Percentiles rank a stretch among this genome's conserved stretches.
These are phyloP conservation scores for Micromesistius poutassou DNA, from an alignment of 2,797 vertebrate species.

Conservation along the genomic window DNA sequence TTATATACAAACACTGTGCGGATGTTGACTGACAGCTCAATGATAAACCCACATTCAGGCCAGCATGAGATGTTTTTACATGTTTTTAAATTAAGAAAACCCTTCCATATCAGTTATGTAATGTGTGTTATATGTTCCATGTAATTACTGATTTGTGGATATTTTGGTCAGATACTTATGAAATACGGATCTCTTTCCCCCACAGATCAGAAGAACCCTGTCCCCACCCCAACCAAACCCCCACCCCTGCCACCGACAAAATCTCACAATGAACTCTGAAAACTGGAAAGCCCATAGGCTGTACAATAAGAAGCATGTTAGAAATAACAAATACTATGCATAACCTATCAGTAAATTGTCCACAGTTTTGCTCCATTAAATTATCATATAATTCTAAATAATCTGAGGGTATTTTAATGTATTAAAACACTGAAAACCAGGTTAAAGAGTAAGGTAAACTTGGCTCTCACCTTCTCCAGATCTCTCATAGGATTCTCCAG, in stretches of 20 bases:
- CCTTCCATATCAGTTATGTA: neutral
- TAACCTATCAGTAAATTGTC: too few relatives aligned
- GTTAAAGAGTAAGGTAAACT: neutral
- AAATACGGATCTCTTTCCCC: slow-evolving; percentile 56
- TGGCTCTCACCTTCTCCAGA: slow-evolving; percentile 21
- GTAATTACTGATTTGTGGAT: neutral
- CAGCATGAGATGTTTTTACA: neutral
- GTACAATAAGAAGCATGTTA: neutral
- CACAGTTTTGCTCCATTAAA: neutral
- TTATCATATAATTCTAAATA: neutral
- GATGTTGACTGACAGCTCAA: neutral
- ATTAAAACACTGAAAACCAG: neutral
- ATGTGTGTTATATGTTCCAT: too few relatives aligned
- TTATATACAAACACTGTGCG: neutral
- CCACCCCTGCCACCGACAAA: too few relatives aligned
- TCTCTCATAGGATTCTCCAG: slow-evolving; percentile 26
- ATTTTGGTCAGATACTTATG: slow-evolving; percentile 58
- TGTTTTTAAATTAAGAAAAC: neutral
- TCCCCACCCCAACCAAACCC: too few relatives aligned
- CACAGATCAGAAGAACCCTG: too few relatives aligned
- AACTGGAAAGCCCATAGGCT: neutral
- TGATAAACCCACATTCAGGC: neutral
- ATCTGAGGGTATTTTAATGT: neutral
- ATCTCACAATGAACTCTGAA: too few relatives aligned
- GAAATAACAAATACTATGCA: neutral